Evolutionary conservation across 2,113 vertebrate species (phyloP), one percentile per base, ranked within the genome.

Genomic region (Mormyrus iriodes): DNA sequence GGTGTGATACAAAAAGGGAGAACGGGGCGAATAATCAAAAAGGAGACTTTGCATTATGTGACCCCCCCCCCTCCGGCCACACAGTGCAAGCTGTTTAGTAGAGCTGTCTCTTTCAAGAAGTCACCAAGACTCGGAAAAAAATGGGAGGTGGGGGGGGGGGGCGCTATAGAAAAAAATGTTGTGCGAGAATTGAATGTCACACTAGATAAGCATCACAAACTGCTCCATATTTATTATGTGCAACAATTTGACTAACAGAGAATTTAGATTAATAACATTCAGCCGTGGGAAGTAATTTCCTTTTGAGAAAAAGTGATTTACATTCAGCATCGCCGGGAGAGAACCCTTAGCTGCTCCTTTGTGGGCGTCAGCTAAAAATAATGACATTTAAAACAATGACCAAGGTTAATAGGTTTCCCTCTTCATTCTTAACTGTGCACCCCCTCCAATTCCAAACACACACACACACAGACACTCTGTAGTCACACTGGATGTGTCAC

Each of bases 181-280:
- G 93, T 90, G 88, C 85, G 92, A 93, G 93, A 94, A 95, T 92
- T 92, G 95, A 94, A 94, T 95, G 95, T 96, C 96, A 95, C 95
- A 93, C 2, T 95, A 93, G 95, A 96, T 96, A 95, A 97, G 95
- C 94, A 92, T 95, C 95, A 93, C 94, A 94, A 95, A 96, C 96
- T 96, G 95, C 96, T 98, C 96, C 96, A 94, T 97, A 97, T 98
- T 98, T 98, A 98, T 98, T 97, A 96, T 93, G 94, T 97, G 96
- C 96, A 97, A 96, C 96, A 96, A 97, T 97, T 97, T 97, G 97
- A 98, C 97, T 97, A 96, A 97, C 94, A 94, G 96, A 97, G 98
- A 98, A 97, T 98, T 98, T 97, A 97, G 97, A 99, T 99, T 97
- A 98, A 98, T 98, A 98, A 96, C 96, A 94, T 95, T 95, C 96